Base-by-base conservation (phyloP, 2,797 vertebrate species). In the Syngnathus acus region DNA sequence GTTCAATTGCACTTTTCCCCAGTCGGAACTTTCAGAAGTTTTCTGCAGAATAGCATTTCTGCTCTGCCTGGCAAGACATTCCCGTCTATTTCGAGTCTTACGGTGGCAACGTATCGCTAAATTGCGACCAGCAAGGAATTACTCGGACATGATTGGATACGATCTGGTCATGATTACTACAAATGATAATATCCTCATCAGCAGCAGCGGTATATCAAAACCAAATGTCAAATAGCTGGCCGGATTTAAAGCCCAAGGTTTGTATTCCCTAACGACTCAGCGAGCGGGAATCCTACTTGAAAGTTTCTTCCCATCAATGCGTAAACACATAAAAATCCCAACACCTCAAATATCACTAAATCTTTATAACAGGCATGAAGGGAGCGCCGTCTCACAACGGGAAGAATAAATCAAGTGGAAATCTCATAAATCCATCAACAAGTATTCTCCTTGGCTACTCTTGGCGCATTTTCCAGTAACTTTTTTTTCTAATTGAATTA, bases 321-420 rank as follows among this genome's bases (percentile, higher is more conserved):
- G 14, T 16, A 37, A 55, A 58, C 26, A 38, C 54, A 54, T 23
- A 37, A 37, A 57, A 57, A 14, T 58, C 55, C 14, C 5, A 58
- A 37, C 55, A 58, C 26, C 55, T 55, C 23, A 5, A 55, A 55
- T 9, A 14, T 55, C 53, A 26, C 53, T 32, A 55, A 55, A 55
- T 23, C 32, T 58, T 58, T 38, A 37, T 8, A 58, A 58, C 26
- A 58, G 32, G 55, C 55, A 37, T 58, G 55, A 38, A 58, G 60
- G 11, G 39, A 62, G n/a, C 42, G 16, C 40, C 3, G 58, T 19
- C 58, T 39, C 58, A 19, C 37, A n/a, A 40, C 58, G 40, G 58
- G 9, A 8, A 60, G 38, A 60, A 40, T 39, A 40, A 60, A n/a
- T 60, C 38, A 60, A 10, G 19, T 40, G 38, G 58, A 60, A 40